These are phyloP conservation scores for Imbricaverruca yamaguchii DNA, from an alignment of 2,888 invertebrate genomes.

Conservation along the genomic window DNA sequence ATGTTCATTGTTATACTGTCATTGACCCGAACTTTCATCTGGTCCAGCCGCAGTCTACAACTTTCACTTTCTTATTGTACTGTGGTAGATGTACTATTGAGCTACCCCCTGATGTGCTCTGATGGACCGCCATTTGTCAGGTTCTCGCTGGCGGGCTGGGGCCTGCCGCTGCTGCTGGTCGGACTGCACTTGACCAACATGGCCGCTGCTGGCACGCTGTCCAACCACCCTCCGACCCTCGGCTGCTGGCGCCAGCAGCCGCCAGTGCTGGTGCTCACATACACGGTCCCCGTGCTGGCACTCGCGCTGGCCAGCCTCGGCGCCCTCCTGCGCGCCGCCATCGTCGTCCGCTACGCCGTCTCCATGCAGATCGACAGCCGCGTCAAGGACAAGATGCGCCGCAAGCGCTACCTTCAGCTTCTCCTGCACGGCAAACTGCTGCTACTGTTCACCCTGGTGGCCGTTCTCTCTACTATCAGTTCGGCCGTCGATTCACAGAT, in stretches of 20 bases:
- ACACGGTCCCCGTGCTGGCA: slow-evolving; percentile 48
- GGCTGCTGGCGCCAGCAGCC: not conserved
- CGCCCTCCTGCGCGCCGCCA: slow-evolving; percentile 49
- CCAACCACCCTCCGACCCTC: not conserved
- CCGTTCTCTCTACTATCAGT: slow-evolving; percentile 39
- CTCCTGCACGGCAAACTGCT: slow-evolving; percentile 53
- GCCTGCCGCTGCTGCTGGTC: slow-evolving; percentile 51
- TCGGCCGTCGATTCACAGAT: slow-evolving; percentile 25
- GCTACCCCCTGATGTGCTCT: no score
- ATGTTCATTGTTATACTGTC: no score
- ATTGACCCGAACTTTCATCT: no score
- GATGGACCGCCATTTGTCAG: slow-evolving; percentile 23
- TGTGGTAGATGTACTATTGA: no score
- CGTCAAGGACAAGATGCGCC: slow-evolving; percentile 53
- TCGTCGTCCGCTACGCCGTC: slow-evolving; percentile 52
- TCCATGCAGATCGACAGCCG: slow-evolving; percentile 48
- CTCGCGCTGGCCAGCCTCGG: slow-evolving; percentile 46
- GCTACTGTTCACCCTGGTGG: slow-evolving; percentile 45
- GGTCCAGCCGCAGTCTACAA: no score
- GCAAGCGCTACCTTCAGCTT: slow-evolving; percentile 52
- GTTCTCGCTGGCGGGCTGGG: slow-evolving; percentile 56
- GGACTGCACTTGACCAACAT: slow-evolving; percentile 45
- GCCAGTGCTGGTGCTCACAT: slow-evolving; percentile 45
- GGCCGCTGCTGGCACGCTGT: not conserved
- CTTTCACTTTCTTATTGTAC: no score